Conservation (phyloP, 1,140 invertebrate genomes). For the Apocrypta bakeri region DNA sequence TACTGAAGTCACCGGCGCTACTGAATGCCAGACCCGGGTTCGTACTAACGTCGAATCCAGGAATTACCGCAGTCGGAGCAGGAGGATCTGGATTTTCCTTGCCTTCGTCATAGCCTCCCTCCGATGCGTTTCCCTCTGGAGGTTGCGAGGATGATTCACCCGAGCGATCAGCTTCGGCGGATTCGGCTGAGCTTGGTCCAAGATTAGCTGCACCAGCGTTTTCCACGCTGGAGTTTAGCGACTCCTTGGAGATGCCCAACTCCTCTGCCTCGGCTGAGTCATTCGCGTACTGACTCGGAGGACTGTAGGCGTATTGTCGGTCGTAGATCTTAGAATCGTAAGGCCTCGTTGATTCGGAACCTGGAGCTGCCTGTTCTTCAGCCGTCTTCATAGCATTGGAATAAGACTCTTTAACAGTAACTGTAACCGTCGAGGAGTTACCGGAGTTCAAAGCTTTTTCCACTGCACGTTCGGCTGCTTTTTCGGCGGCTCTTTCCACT, state of each 20-base stretch:
- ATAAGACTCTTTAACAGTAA: conserved; percentile 65
- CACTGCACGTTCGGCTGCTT: conserved; percentile 68
- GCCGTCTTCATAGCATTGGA: conserved; percentile 63
- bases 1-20: neutral
- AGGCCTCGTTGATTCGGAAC: conserved; percentile 52
- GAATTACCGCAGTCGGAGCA: neutral
- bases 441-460: conserved; percentile 68
- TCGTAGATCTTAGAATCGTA: conserved; percentile 15
- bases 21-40: neutral
- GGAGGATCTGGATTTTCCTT: neutral
- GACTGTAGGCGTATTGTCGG: conserved; percentile 24
- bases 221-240: conserved; percentile 41
- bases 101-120: neutral
- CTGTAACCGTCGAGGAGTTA: conserved; percentile 65
- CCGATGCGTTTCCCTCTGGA: neutral
- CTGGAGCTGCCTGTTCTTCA: conserved; percentile 58
- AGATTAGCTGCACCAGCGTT: neutral
- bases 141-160: neutral
- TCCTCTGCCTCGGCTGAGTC: conserved; percentile 27
- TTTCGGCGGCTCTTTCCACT: conserved; percentile 69
- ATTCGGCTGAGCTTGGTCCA: neutral
- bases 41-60: neutral
- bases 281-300: neutral
- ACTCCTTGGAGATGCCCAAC: conserved; percentile 35
- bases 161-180: neutral